Conservation (phyloP, 1,140 invertebrate species). For the Caenorhabditis briggsae region DNA sequence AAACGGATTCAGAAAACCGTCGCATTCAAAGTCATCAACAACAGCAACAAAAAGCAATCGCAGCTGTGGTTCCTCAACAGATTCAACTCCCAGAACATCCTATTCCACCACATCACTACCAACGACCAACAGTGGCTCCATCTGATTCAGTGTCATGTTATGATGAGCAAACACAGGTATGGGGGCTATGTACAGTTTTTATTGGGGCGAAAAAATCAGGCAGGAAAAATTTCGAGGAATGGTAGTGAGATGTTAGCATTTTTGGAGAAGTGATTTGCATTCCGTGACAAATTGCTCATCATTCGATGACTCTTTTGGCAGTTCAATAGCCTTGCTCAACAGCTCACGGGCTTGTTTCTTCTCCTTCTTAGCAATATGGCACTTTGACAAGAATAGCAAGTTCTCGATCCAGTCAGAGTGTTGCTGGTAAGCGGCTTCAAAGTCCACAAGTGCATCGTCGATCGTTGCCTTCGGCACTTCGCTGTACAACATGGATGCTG, state of each 20-base stretch:
- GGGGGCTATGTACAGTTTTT: not conserved
- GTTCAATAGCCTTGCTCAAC: conserved; percentile 71
- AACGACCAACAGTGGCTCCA: conserved; percentile 23
- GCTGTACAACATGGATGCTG: conserved; percentile 78
- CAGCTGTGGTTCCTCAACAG: conserved; percentile 2
- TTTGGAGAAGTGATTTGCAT: conserved; percentile 26
- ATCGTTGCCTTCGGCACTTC: conserved; percentile 78
- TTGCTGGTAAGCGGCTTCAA: conserved; percentile 73
- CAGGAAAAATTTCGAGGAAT: not conserved
- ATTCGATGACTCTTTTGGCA: conserved; percentile 21
- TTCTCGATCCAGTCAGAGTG: conserved; percentile 79
- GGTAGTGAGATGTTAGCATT: conserved; percentile 7
- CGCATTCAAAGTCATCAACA: not conserved
- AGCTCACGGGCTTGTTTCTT: conserved; percentile 73
- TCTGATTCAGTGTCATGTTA: conserved; percentile 45
- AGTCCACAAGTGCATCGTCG: conserved; percentile 78
- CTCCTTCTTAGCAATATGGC: conserved; percentile 73
- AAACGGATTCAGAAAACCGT: not conserved
- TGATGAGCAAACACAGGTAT: conserved; percentile 25
- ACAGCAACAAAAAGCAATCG: not conserved
- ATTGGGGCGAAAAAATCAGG: not conserved
- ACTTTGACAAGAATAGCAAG: conserved; percentile 78
- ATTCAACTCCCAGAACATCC: not conserved
- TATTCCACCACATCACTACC: conserved; percentile 2
- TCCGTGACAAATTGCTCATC: conserved; percentile 36